These are phyloP conservation scores for Cyphomyrmex costatus DNA, from an alignment of 1,140 invertebrate genomes.

Conservation along the genomic window DNA sequence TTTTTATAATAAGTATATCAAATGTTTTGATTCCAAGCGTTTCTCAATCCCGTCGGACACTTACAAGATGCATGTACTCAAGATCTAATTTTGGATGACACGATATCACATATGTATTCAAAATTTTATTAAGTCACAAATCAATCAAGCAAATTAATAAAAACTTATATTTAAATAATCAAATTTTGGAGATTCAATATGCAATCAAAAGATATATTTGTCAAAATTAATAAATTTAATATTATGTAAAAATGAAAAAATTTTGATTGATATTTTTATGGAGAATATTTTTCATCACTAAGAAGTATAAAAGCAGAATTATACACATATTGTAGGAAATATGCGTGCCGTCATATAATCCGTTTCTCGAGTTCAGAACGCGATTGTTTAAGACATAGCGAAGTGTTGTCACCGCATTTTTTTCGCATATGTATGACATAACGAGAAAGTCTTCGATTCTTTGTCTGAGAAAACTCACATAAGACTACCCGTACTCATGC, in stretches of 20 bases:
- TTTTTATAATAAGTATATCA: background rate
- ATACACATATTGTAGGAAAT: background rate
- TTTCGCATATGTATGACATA: conserved; percentile 42
- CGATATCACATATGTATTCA: background rate
- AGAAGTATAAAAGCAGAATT: background rate
- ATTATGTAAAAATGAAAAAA: background rate
- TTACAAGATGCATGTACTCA: background rate
- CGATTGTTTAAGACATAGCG: background rate
- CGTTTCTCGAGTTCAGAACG: background rate
- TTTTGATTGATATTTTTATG: background rate
- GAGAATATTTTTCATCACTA: background rate
- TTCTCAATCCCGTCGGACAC: conserved; percentile 9
- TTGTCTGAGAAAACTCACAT: conserved; percentile 73
- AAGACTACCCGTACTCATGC: conserved; percentile 62
- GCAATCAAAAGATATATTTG: background rate
- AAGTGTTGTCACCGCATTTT: conserved; percentile 19
- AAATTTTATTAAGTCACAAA: background rate
- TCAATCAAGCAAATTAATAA: background rate
- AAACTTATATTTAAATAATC: background rate
- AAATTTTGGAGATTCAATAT: background rate
- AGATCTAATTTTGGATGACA: too few relatives aligned
- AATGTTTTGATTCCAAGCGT: background rate
- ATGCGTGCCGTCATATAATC: background rate
- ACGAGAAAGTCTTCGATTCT: conserved; percentile 65
- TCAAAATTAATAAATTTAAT: background rate